Evolutionary conservation across 1,140 invertebrate species (phyloP).

Genomic region (Pristionchus pacificus): DNA sequence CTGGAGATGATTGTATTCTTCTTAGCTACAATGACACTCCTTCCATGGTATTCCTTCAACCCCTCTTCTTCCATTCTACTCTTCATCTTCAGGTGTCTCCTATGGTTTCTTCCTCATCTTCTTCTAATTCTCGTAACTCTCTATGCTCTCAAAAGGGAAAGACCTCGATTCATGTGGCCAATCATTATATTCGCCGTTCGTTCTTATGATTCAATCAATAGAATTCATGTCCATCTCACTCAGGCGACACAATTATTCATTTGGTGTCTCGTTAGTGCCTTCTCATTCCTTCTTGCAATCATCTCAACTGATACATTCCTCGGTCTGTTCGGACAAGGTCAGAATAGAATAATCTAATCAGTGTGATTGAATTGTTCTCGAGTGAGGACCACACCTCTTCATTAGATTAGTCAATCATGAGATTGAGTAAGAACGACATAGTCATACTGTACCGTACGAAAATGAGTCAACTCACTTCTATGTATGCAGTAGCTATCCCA

Average conservation of each 20-base stretch:
- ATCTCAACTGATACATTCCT: slow-evolving; percentile 13
- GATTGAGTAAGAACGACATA: no score
- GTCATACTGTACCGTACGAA: no score
- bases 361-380: neutral
- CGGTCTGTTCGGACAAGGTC: slow-evolving; percentile 4
- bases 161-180: slow-evolving; percentile 22
- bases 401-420: no score
- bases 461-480: no score
- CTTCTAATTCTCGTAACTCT: slow-evolving; percentile 8
- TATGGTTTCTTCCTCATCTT: slow-evolving; percentile 14
- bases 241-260: slow-evolving; percentile 12
- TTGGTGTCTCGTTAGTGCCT: slow-evolving; percentile 4
- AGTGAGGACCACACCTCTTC: neutral
- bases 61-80: neutral
- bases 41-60: slow-evolving; percentile 1
- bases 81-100: slow-evolving; percentile 1
- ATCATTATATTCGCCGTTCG: slow-evolving; percentile 9
- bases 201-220: neutral
- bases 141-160: slow-evolving; percentile 12
- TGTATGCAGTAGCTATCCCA: no score
- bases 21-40: no score
- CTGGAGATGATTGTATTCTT: slow-evolving; percentile 11
- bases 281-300: slow-evolving; percentile 6
- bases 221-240: no score
- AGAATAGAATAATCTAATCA: neutral